Evolutionary conservation across 2,888 invertebrate species (phyloP).

Genomic region (Nomada flava): DNA sequence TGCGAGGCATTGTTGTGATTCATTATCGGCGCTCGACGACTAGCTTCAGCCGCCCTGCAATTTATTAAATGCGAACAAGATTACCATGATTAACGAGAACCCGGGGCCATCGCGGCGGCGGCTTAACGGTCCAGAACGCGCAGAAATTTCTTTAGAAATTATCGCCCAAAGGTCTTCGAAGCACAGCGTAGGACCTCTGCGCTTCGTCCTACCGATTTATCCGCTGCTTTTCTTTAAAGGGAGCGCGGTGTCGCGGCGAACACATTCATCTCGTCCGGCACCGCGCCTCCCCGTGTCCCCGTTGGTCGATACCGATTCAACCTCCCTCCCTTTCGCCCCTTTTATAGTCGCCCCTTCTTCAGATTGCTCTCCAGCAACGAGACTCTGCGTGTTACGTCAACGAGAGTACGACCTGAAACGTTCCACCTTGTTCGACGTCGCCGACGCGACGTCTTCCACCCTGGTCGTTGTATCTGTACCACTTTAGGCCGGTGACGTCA

Average conservation of each 20-base stretch:
- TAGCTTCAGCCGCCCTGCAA: conserved; percentile 37
- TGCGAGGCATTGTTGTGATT: conserved; percentile 63
- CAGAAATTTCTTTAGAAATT: conserved; percentile 34
- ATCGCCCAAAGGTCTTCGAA: conserved; percentile 4
- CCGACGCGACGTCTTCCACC: conserved; percentile 30
- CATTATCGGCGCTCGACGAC: conserved; percentile 55
- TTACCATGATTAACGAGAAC: conserved; percentile 52
- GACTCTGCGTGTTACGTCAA: conserved; percentile 71
- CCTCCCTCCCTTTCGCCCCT: conserved; percentile 12
- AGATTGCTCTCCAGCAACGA: conserved; percentile 60
- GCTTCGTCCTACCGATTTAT: neutral
- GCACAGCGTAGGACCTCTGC: too few relatives aligned
- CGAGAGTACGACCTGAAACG: conserved; percentile 69
- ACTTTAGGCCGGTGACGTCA: conserved; percentile 63
- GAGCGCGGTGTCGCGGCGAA: too few relatives aligned
- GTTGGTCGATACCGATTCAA: conserved; percentile 73
- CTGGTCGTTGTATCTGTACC: conserved; percentile 13
- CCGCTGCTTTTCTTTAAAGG: neutral
- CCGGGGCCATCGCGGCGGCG: neutral
- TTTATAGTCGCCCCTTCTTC: conserved; percentile 45
- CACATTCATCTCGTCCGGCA: conserved; percentile 25
- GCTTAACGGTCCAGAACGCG: conserved; percentile 11
- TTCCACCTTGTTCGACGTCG: conserved; percentile 51
- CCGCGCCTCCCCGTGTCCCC: conserved; percentile 65
- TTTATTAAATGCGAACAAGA: conserved; percentile 59